Percentiles rank a stretch among this genome's conserved stretches.
phyloP scores from a whole-genome alignment of 2,113 vertebrate genomes.

The Meles meles region DNA sequence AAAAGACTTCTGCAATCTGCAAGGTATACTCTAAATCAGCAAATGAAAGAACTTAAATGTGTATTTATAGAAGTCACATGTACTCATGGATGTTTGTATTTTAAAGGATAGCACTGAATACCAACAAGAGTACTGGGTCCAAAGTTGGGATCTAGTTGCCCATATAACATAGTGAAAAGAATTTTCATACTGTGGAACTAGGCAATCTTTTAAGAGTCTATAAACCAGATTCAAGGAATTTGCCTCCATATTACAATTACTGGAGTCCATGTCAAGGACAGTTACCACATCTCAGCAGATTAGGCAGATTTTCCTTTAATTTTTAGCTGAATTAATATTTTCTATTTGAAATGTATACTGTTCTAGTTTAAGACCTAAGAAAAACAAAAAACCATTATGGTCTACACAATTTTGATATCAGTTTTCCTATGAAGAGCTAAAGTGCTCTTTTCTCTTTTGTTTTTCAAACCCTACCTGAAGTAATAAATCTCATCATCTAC shows the following conservation, averaged over 20 bases:
- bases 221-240: background rate
- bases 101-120: conserved; percentile 29
- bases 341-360: conserved; percentile 20
- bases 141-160: conserved; percentile 16
- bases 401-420: background rate
- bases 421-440: conserved; percentile 13
- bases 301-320: conserved; percentile 19
- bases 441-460: conserved; percentile 7
- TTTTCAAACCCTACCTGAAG: conserved; percentile 88
- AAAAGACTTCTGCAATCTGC: background rate
- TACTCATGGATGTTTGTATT: conserved; percentile 22
- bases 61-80: conserved; percentile 16
- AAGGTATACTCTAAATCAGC: background rate
- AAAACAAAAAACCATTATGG: background rate
- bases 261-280: background rate
- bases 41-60: background rate
- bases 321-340: conserved; percentile 17
- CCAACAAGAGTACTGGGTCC: background rate
- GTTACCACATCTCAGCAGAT: background rate
- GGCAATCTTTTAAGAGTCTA: background rate
- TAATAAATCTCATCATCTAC: conserved; percentile 99
- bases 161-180: background rate
- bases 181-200: background rate
- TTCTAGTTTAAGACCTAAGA: conserved; percentile 39
- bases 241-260: background rate